Evolutionary conservation across 2,888 invertebrate species (phyloP).

Genomic region (Limnephilus auricula): DNA sequence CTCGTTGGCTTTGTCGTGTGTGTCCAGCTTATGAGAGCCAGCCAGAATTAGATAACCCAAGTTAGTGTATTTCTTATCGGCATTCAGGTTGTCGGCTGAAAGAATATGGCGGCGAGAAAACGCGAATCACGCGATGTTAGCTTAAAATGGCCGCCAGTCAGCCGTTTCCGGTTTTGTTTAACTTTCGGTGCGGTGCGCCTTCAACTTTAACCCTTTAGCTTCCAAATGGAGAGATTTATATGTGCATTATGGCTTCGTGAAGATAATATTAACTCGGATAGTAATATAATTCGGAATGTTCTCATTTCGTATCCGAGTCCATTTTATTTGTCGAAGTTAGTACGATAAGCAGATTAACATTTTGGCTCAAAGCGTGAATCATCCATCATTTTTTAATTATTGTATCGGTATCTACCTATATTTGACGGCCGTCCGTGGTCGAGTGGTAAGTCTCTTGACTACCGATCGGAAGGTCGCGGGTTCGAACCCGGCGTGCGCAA

Average conservation of each 20-base stretch:
- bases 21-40: background rate
- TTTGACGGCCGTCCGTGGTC: too few relatives aligned
- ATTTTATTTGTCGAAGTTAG: background rate
- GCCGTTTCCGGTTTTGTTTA: slow-evolving; percentile 31
- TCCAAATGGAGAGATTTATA: background rate
- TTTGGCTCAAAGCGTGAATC: background rate
- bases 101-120: slow-evolving; percentile 7
- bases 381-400: too few relatives aligned
- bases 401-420: too few relatives aligned
- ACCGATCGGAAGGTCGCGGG: too few relatives aligned
- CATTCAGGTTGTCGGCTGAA: background rate
- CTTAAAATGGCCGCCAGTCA: slow-evolving; percentile 30
- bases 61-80: background rate
- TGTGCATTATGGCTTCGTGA: background rate
- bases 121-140: slow-evolving; percentile 16
- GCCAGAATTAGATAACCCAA: background rate
- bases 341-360: background rate
- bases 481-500: too few relatives aligned
- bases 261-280: background rate
- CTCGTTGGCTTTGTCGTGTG: too few relatives aligned
- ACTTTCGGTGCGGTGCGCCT: slow-evolving; percentile 9
- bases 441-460: too few relatives aligned
- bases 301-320: background rate
- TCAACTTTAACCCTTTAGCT: slow-evolving; percentile 2
- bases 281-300: background rate